Percentiles rank a stretch among this genome's conserved stretches.
Conservation (phyloP, 2,113 vertebrate species). For the Andinoacara biseriatus region DNA sequence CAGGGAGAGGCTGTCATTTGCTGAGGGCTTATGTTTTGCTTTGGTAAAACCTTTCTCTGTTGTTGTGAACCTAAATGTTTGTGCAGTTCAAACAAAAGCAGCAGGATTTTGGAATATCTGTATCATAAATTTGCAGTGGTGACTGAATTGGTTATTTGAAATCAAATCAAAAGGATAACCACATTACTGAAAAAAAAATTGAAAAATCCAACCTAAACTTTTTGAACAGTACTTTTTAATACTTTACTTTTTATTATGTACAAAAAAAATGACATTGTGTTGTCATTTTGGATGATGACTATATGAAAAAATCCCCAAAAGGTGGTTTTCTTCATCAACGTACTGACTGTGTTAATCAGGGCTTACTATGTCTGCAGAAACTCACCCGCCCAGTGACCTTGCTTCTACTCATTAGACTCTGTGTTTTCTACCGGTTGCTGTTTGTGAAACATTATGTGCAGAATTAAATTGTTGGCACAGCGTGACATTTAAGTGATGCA, state of each 20-base stretch:
- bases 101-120: not conserved
- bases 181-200: not conserved
- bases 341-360: not conserved
- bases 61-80: slow-evolving; percentile 19
- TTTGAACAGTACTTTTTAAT: not conserved
- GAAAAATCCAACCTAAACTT: not conserved
- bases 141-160: not conserved
- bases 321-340: not conserved
- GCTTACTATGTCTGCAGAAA: slow-evolving; percentile 1
- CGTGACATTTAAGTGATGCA: slow-evolving; percentile 28
- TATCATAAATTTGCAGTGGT: not conserved
- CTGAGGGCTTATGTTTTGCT: slow-evolving; percentile 31
- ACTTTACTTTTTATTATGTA: not conserved
- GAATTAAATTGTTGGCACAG: not conserved
- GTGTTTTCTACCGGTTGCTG: not conserved
- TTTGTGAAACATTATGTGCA: not conserved
- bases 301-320: not conserved
- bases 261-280: not conserved
- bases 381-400: not conserved
- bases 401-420: slow-evolving; percentile 5
- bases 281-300: not conserved
- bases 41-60: slow-evolving; percentile 11
- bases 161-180: not conserved
- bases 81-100: not conserved
- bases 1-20: slow-evolving; percentile 34